phyloP scores from a whole-genome alignment of 2,113 vertebrate species.

The Psammodynastes pulverulentus region DNA sequence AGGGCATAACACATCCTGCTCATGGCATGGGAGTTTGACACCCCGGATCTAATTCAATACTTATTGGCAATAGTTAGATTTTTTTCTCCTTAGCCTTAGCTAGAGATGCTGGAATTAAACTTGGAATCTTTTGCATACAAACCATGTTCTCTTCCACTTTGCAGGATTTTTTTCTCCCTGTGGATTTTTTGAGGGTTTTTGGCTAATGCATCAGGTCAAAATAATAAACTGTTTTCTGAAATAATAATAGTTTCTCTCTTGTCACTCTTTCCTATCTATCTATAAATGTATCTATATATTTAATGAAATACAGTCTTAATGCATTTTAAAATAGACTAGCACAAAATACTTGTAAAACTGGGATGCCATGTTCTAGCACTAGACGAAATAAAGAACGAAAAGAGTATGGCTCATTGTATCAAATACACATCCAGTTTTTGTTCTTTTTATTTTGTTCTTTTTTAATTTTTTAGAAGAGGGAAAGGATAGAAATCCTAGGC shows the following conservation, averaged over 20 bases:
- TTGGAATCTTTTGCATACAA: not conserved
- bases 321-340: conserved; percentile 22
- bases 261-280: not conserved
- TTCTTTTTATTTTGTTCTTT: conserved; percentile 5
- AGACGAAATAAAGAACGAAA: conserved; percentile 2
- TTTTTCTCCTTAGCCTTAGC: not conserved
- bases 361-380: not conserved
- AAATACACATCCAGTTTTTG: conserved; percentile 25
- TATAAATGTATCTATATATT: not conserved
- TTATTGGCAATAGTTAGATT: not conserved
- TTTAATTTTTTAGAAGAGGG: conserved; percentile 7
- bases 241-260: conserved; percentile 10
- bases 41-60: not conserved
- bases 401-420: not conserved
- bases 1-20: too few species aligned
- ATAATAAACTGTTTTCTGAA: not conserved
- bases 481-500: conserved; percentile 17
- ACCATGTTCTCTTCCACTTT: not conserved
- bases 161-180: not conserved
- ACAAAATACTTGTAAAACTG: not conserved
- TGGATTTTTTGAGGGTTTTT: not conserved
- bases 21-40: too few species aligned
- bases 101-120: not conserved
- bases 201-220: not conserved
- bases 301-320: not conserved